phyloP scores from a whole-genome alignment of 2,113 vertebrate genomes.

The Dinomys branickii region DNA sequence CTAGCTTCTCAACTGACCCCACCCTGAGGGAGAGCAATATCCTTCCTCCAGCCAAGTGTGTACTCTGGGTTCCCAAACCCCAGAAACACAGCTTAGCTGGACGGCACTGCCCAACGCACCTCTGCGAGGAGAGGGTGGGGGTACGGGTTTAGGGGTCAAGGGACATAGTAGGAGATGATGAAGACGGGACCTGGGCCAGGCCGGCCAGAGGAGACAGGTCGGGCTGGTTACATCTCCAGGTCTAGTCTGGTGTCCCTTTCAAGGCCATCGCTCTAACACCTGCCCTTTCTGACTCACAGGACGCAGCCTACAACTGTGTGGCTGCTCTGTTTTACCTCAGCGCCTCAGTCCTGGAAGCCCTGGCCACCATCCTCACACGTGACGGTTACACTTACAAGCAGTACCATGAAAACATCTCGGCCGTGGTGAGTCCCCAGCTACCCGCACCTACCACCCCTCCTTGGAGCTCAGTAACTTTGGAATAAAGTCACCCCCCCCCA shows the following conservation, averaged over 20 bases:
- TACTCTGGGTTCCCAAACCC: not conserved
- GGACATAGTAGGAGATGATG: not conserved
- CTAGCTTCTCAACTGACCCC: too few species aligned
- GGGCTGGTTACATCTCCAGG: fast-evolving
- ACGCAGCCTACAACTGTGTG: conserved; percentile 85
- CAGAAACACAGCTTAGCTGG: not conserved
- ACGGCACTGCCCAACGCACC: fast-evolving
- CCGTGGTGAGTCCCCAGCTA: conserved; percentile 71
- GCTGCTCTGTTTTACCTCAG: conserved; percentile 89
- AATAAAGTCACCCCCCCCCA: not conserved
- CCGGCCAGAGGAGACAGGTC: fast-evolving
- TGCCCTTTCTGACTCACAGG: conserved; percentile 76
- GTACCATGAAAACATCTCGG: conserved; percentile 76
- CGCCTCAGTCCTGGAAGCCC: conserved; percentile 85
- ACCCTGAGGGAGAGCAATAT: not conserved
- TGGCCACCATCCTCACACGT: conserved; percentile 78
- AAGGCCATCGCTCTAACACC: not conserved
- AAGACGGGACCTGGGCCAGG: fast-evolving
- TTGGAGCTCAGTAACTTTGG: not conserved
- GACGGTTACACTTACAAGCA: not conserved
- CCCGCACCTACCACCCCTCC: not conserved
- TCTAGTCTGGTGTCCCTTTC: not conserved
- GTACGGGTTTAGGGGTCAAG: not conserved
- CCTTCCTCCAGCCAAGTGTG: not conserved
- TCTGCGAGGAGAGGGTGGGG: not conserved